Evolutionary conservation across 1,140 invertebrate species (phyloP).

Genomic region (Dendroctonus ponderosae): DNA sequence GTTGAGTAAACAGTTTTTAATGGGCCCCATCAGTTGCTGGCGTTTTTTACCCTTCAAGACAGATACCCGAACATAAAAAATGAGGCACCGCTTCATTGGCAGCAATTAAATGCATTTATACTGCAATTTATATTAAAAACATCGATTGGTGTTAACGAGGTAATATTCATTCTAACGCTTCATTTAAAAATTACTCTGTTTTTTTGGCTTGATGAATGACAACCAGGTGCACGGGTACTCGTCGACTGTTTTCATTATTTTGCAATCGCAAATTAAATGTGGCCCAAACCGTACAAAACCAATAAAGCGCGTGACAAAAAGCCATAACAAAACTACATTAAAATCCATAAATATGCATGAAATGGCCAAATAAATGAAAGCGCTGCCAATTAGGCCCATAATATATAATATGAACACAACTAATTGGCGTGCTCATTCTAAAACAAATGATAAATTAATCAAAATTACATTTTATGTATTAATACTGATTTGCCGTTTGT

Average conservation of each 20-base stretch:
- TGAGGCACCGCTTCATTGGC: no score
- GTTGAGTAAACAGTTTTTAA: no score
- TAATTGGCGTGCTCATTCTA: slow-evolving; percentile 17
- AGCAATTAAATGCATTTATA: background rate
- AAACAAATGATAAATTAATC: slow-evolving; percentile 15
- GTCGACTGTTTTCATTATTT: no score
- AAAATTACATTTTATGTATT: slow-evolving; percentile 28
- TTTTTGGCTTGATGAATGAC: no score
- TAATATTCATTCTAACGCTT: background rate
- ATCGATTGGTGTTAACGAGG: background rate
- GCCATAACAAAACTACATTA: slow-evolving; percentile 1
- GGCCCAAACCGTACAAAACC: background rate
- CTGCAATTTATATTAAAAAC: background rate
- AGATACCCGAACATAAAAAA: no score
- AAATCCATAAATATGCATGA: slow-evolving; percentile 16
- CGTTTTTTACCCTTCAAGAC: no score
- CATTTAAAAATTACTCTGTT: background rate
- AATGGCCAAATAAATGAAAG: background rate
- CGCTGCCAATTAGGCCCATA: slow-evolving; percentile 6
- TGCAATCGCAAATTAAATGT: background rate
- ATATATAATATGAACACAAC: slow-evolving; percentile 18
- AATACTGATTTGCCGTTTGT: slow-evolving; percentile 16
- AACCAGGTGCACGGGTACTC: no score
- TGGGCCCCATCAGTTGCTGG: no score
- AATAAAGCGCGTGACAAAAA: slow-evolving; percentile 5